A percentile compares a stretch with the other conserved stretches of the same genome.
phyloP scores from a whole-genome alignment of 2,888 invertebrate species.

The Parnassius glacialis region DNA sequence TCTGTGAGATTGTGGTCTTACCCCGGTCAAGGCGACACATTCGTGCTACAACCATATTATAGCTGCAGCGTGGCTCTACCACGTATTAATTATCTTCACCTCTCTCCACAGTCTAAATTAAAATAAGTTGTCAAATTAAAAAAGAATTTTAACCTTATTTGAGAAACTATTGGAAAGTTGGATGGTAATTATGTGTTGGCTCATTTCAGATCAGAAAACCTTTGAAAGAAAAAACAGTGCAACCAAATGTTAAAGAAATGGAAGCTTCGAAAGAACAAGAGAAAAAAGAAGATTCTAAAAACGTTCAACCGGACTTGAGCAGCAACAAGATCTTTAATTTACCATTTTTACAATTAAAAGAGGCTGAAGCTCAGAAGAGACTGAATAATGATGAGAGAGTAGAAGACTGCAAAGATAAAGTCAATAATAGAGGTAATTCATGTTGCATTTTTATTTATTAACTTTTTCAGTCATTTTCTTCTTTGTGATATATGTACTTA shows the following conservation, averaged over 20 bases:
- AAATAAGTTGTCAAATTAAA: too few relatives aligned
- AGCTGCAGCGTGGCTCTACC: too few relatives aligned
- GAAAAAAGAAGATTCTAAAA: conserved; percentile 32
- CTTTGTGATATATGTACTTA: not conserved
- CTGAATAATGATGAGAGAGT: conserved; percentile 28
- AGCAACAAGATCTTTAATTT: conserved; percentile 40
- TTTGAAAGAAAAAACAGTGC: conserved; percentile 49
- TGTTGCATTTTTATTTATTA: too few relatives aligned
- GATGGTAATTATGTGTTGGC: conserved; percentile 3
- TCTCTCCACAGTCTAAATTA: too few relatives aligned
- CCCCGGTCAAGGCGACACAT: too few relatives aligned
- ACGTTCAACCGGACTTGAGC: conserved; percentile 28
- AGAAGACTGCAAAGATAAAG: conserved; percentile 18
- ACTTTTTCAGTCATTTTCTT: not conserved
- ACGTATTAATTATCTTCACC: too few relatives aligned
- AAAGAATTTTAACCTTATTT: too few relatives aligned
- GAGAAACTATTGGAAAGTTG: not conserved
- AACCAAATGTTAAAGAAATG: conserved; percentile 27
- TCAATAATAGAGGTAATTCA: conserved; percentile 11
- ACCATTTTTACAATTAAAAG: conserved; percentile 41
- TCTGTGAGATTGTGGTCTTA: too few relatives aligned
- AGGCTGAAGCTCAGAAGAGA: conserved; percentile 36
- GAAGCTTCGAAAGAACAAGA: conserved; percentile 13
- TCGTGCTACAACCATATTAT: too few relatives aligned
- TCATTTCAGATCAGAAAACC: conserved; percentile 58